Base-by-base conservation (phyloP, 2,888 invertebrate genomes). In the Acanthosepion lycidas region DNA sequence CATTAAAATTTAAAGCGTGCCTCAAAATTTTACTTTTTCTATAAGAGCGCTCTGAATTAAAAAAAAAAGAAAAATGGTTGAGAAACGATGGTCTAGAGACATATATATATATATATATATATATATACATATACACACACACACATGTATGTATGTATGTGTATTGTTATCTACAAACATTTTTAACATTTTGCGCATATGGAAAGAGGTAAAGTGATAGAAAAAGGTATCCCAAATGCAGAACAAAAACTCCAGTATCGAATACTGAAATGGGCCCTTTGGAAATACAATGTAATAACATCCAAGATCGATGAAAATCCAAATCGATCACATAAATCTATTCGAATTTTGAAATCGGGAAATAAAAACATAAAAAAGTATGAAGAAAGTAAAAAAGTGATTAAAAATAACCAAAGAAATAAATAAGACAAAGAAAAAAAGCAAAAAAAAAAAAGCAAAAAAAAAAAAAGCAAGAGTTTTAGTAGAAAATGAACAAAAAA, bases 231-330 rank as follows among this genome's bases (percentile, higher is more conserved):
- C 18, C n/a, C 33, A n/a, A 33, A 78, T 78, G 33, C 20, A 33
- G 20, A 78, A 15, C 78, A 78, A 78, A 78, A 78, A 4, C 78
- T 78, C 15, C 78, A 78, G 33, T 78, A 59, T 59, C 23, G 20
- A 78, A 78, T 78, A n/a, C n/a, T 33, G 78, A 78, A 78, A 78
- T 78, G 78, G 78, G 78, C 78, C 78, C 78, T 78, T 78, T 78
- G n/a, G n/a, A 15, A 33, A n/a, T n/a, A 33, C 15, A n/a, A 78
- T 78, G 78, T 33, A 33, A 33, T n/a, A 78, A 78, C n/a, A n/a
- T 78, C 78, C 78, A 78, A n/a, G 12, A 78, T 78, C n/a, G 15
- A 78, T 78, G n/a, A 78, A 78, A 78, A n/a, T n/a, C n/a, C n/a
- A 78, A 78, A 78, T n/a, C n/a, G n/a, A 78, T 78, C n/a, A n/a